Base-by-base conservation (phyloP, 2,888 invertebrate genomes). In the Drosophila pegasa region DNA sequence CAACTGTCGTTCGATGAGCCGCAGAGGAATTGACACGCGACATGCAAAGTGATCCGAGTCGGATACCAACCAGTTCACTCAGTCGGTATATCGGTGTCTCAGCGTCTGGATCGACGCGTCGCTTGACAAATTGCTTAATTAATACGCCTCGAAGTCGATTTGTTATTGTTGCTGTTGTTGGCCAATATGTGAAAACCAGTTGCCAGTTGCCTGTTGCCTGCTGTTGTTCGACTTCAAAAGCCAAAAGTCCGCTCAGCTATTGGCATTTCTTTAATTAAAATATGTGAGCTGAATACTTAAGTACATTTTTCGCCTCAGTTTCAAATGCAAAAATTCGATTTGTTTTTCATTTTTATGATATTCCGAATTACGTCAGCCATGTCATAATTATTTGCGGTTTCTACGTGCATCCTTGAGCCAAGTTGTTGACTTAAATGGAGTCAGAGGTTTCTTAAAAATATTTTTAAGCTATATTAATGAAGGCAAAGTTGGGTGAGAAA, bases 71-170 rank as follows among this genome's bases (percentile, higher is more conserved):
- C 35, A 35, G 27, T 41, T n/a, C 41, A 45, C 35, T 57, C 54
- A 31, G 22, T 43, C 29, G 40, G 41, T 9, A 51, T 50, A 50
- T 25, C 38, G 57, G 78, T 74, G 78, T 75, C 61, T 65, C 77
- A 57, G 38, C 63, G 58, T 61, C 50, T 48, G 51, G 25, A 48
- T 45, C 71, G 71, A 81, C 64, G 60, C 59, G 88, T 63, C 50
- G 65, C 76, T 62, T 87, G 87, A 88, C 88, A 85, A 85, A 85
- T 85, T 85, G 79, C 87, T 87, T 87, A 87, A 85, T 88, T 85
- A 85, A 88, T 79, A 60, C 78, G 61, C 68, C 60, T 63, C 50
- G 71, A 85, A 68, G 85, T 66, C 79, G 66, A 78, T 83, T 88
- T 86, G 74, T 78, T 68, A 66, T 69, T 61, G 48, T 88, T 86